Evolutionary conservation across 23 tunicate genomes (phyloP).

Genomic region (Ascidia mentula): DNA sequence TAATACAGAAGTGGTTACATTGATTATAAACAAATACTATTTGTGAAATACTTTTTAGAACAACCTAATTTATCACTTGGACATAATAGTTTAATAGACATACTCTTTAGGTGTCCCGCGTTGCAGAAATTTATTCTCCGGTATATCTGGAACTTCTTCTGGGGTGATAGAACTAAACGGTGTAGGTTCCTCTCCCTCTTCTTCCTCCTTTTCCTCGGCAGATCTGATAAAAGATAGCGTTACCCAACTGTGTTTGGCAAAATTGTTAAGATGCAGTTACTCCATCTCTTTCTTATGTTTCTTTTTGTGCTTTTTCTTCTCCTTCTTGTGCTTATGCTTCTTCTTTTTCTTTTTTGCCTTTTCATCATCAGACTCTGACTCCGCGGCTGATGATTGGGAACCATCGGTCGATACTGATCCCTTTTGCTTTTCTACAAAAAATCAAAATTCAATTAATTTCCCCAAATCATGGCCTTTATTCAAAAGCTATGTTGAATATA

Average conservation of each 20-base stretch:
- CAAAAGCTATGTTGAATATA: no score
- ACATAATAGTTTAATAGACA: no score
- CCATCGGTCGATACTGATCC: constrained; percentile 24
- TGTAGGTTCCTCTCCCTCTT: constrained; percentile 33
- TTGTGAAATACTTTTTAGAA: no score
- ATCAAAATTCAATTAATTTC: no score
- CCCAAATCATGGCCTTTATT: no score
- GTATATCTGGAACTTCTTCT: constrained; percentile 87
- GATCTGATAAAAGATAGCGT: no score
- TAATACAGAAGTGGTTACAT: no score
- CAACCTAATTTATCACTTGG: no score
- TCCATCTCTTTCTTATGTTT: constrained; percentile 32
- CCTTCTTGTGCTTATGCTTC: constrained; percentile 63
- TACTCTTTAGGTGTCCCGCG: constrained; percentile 38
- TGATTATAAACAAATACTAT: no score
- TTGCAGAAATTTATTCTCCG: constrained; percentile 52
- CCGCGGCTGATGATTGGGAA: constrained; percentile 29
- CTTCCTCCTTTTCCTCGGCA: no score
- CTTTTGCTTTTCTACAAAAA: constrained; percentile 45
- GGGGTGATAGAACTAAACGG: constrained; percentile 47
- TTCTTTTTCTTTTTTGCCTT: constrained; percentile 80
- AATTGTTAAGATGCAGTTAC: not conserved
- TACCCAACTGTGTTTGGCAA: no score
- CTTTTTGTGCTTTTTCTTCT: constrained; percentile 57
- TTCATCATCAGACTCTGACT: constrained; percentile 52